phyloP scores from a whole-genome alignment of 64 coral and sea anemone species.

The Dendrophyllia cribrosa region DNA sequence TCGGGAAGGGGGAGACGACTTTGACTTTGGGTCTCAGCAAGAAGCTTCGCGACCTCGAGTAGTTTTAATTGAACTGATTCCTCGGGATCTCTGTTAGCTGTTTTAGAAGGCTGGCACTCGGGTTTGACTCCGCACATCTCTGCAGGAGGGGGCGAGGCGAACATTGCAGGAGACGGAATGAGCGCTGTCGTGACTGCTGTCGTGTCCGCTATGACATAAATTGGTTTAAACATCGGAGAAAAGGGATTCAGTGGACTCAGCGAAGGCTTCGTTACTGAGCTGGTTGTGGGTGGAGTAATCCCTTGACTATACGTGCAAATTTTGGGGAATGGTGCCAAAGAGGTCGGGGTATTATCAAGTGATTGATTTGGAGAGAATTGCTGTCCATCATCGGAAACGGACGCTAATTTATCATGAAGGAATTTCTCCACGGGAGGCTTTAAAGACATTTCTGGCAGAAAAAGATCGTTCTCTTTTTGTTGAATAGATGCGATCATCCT shows the following conservation, averaged over 20 bases:
- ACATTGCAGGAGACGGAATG: not conserved
- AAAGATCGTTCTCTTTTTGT: not conserved
- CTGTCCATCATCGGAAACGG: not conserved
- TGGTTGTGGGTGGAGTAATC: not conserved
- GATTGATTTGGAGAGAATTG: no score
- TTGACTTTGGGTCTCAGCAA: not conserved
- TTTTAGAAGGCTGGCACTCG: not conserved
- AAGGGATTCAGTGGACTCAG: not conserved
- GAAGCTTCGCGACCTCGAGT: not conserved
- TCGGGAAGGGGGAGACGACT: not conserved
- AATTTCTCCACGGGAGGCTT: not conserved
- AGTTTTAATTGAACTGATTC: not conserved
- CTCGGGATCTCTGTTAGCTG: not conserved
- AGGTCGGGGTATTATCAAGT: no score
- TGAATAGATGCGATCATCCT: not conserved
- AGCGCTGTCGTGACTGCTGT: no score
- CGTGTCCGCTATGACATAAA: not conserved
- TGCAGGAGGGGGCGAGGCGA: not conserved
- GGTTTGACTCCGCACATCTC: no score
- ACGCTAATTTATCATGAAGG: not conserved
- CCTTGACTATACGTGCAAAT: no score
- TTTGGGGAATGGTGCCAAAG: no score
- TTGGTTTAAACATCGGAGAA: not conserved
- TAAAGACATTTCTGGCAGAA: not conserved
- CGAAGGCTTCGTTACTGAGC: not conserved